Base-by-base conservation (phyloP, 2,888 invertebrate genomes). In the Folsomia manolachei region DNA sequence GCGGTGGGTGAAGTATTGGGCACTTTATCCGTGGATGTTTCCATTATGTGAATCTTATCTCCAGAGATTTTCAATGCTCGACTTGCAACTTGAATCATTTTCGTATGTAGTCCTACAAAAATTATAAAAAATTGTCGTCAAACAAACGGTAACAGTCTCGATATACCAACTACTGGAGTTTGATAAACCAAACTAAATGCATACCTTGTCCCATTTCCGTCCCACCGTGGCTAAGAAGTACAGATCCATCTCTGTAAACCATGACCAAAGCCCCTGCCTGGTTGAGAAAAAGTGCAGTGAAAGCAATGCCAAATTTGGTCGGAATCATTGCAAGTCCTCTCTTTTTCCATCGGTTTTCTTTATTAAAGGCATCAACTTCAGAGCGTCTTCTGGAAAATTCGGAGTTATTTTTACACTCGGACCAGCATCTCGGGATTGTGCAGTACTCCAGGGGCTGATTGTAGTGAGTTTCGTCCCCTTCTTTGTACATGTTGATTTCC, bases 141-240 rank as follows among this genome's bases (percentile, higher is more conserved):
- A n/a, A n/a, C n/a, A n/a, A n/a, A n/a, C n/a, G n/a, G n/a, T n/a
- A n/a, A n/a, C n/a, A n/a, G n/a, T n/a, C n/a, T n/a, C n/a, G n/a
- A n/a, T n/a, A n/a, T n/a, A n/a, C n/a, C n/a, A n/a, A n/a, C n/a
- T n/a, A n/a, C n/a, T n/a, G n/a, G n/a, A n/a, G n/a, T n/a, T n/a
- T n/a, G n/a, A n/a, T n/a, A n/a, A n/a, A n/a, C n/a, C n/a, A n/a
- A n/a, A n/a, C n/a, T n/a, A n/a, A n/a, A n/a, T n/a, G n/a, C n/a
- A n/a, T n/a, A n/a, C n/a, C n/a, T 85, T 97, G 97, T 0, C 97
- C 97, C 91, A 97, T 97, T 87, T 98, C 97, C 7, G 92, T 91
- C 21, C 97, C 73, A 24, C 85, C 86, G 77, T 86, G 86, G 21
- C 84, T 82, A 2, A 87, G 70, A 9, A 86, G 81, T 2, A 87